These are phyloP conservation scores for Sarcophaga rosellei DNA, from an alignment of 2,888 invertebrate species.

Conservation along the genomic window DNA sequence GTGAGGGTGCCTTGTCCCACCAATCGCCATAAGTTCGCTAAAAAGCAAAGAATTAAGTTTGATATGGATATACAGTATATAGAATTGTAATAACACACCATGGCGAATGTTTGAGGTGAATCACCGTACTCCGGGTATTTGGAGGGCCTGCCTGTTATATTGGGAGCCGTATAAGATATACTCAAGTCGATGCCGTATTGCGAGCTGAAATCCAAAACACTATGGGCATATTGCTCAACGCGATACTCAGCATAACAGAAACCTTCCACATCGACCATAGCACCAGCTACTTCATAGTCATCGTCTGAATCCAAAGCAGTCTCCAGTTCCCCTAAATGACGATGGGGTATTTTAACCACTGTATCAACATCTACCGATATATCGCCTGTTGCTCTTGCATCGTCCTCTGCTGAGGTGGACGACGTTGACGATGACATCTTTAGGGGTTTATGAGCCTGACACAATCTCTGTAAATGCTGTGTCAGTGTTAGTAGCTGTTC, in stretches of 20 bases:
- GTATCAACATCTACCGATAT: conserved; percentile 70
- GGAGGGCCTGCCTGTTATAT: conserved; percentile 91
- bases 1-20: conserved; percentile 91
- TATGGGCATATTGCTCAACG: conserved; percentile 89
- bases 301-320: conserved; percentile 60
- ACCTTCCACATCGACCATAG: conserved; percentile 65
- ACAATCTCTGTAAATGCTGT: conserved; percentile 58
- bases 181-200: conserved; percentile 94
- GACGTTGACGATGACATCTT: conserved; percentile 46
- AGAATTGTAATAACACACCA: conserved; percentile 84
- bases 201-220: conserved; percentile 92
- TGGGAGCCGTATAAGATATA: conserved; percentile 93
- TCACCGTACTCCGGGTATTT: conserved; percentile 95
- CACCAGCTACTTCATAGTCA: conserved; percentile 49
- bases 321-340: conserved; percentile 42
- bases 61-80: background rate
- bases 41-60: conserved; percentile 40
- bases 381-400: conserved; percentile 22
- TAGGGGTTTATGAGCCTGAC: conserved; percentile 26
- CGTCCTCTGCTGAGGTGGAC: conserved; percentile 63
- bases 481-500: conserved; percentile 63
- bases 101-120: conserved; percentile 93
- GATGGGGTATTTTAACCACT: conserved; percentile 72
- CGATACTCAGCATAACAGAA: conserved; percentile 72
- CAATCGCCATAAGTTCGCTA: conserved; percentile 92